Evolutionary conservation across 2,797 vertebrate species (phyloP), one percentile per base, ranked within the genome.

Genomic region (Coregonus sp.): DNA sequence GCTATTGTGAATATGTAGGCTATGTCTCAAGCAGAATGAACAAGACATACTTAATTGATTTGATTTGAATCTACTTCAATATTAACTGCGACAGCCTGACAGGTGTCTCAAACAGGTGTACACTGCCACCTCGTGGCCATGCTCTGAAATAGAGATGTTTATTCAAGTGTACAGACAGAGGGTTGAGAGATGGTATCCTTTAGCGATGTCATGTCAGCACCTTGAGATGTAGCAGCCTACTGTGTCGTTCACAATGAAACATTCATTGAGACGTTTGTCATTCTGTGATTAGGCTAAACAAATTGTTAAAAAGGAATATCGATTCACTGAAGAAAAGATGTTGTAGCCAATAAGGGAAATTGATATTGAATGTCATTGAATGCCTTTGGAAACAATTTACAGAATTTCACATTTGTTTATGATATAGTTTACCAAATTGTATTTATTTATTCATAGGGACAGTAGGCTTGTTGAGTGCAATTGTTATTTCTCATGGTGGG

Each of bases 121-220:
- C 50, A 72, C 51, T 72, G 51, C 51, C 71, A 31, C 71, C 51
- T 3, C 14, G 29, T 72, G 71, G 71, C 52, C 31, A 6, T 33
- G 12, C 25, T 59, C 33, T 59, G 7, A 5, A 33, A 54, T 56
- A 16, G 0, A 6, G 5, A 68, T 18, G 66, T 35, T 16, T 20
- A 20, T 59, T 59, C 56, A 59, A 59, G 56, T 59, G 16, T 59
- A 59, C 5, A 59, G 18, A 5, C 15, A 18, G 56, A 59, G 56
- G 18, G 56, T 59, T 59, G 40, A 47, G 40, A 47, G 40, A 11
- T 47, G 40, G 9, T 47, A 1, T 1, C 11, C 11, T 47, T 47
- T 47, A 47, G 40, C 11, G 40, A 47, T 47, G 40, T 20, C 25
- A 6, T 4, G 63, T 29, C 63, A 66, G 25, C n/a, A 66, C 14